phyloP scores from a whole-genome alignment of 2,797 vertebrate species.

The Melanitta fusca region DNA sequence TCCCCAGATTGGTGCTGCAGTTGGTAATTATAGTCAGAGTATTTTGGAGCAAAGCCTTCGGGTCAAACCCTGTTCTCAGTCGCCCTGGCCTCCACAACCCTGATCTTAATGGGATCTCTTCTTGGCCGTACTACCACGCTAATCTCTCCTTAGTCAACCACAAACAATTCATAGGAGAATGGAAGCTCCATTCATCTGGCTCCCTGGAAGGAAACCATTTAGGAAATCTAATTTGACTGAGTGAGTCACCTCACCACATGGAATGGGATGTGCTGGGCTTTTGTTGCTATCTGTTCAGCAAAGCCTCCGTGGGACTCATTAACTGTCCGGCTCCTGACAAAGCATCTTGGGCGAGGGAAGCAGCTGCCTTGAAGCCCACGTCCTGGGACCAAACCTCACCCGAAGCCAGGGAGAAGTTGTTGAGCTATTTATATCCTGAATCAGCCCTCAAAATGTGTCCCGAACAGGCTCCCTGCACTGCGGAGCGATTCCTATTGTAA shows the following conservation, averaged over 20 bases:
- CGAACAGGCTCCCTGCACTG: not conserved
- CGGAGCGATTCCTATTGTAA: not conserved
- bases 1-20: not conserved
- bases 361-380: not conserved
- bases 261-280: not conserved
- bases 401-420: not conserved
- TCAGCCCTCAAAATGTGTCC: not conserved
- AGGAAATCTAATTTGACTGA: constrained; percentile 42
- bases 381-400: not conserved
- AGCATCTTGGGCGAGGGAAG: not conserved
- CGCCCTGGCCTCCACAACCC: not conserved
- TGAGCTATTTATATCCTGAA: not conserved
- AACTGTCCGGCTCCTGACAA: not conserved
- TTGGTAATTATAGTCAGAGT: not conserved
- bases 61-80: constrained; percentile 20
- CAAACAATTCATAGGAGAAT: constrained; percentile 52
- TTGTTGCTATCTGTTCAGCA: not conserved
- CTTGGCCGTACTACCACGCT: constrained; percentile 23
- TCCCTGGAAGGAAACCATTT: constrained; percentile 52
- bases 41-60: not conserved
- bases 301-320: not conserved
- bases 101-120: constrained; percentile 63
- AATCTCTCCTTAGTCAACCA: constrained; percentile 47
- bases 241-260: constrained; percentile 32
- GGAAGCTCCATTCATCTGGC: constrained; percentile 51